Base-by-base conservation (phyloP, 2,113 vertebrate species). In the Epinephelus fuscoguttatus region DNA sequence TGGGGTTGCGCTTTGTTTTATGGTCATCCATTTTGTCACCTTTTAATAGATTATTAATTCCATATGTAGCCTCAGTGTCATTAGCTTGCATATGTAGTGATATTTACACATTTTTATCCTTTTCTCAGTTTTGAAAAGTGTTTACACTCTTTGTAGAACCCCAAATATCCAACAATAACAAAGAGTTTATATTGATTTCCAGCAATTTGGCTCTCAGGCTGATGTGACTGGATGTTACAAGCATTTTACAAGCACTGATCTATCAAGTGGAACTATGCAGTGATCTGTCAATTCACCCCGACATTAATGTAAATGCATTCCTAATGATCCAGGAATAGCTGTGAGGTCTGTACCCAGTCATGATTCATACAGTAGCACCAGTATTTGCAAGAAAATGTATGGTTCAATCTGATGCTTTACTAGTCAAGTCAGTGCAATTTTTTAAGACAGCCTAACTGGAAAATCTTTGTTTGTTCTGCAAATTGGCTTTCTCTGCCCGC, bases 381-480 rank as follows among this genome's bases (percentile, higher is more conserved):
- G 33, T 70, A 63, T 81, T 70, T 64, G 27, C 10, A 37, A 61
- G 45, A 61, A 69, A 59, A 79, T 52, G 6, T 59, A 61, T 66
- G 23, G 23, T 75, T 75, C 0, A 19, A 53, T 68, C 18, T 2
- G 21, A 42, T 67, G 18, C 27, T n/a, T 70, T 25, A 17, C 21
- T 45, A 62, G 40, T 82, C 75, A 68, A 30, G 30, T 71, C 33
- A 47, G 25, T 62, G 53, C 59, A 42, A 56, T 90, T 84, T 84
- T 72, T 72, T 63, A 64, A 75, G 78, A 71, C 82, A 86, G 70
- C 57, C 64, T 88, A 80, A 89, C 55, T 78, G 85, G 72, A 90
- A 92, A 83, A 86, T 86, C 60, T 72, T 84, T 86, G 68, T 84
- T 84, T 78, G 81, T 83, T 78, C 66, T 80, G 74, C 73, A 84